phyloP scores from a whole-genome alignment of 92 coral and sea anemone genomes.

The Phymanthus crucifer region DNA sequence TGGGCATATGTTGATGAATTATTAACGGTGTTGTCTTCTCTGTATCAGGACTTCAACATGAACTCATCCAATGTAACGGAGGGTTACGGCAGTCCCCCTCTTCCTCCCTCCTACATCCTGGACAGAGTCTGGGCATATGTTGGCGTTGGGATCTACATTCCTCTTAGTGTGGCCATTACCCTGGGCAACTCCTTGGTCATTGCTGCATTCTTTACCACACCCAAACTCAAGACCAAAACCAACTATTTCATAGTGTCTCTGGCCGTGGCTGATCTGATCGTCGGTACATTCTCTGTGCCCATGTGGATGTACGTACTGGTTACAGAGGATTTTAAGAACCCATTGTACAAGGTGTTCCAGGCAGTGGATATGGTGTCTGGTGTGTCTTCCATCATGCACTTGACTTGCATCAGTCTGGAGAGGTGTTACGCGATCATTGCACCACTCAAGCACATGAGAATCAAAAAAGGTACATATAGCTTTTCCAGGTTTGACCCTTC shows the following conservation, averaged over 20 bases:
- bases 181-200: constrained; percentile 69
- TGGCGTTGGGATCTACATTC: constrained; percentile 42
- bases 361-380: constrained; percentile 83
- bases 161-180: constrained; percentile 37
- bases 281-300: constrained; percentile 80
- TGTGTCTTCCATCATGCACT: constrained; percentile 82
- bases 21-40: background rate
- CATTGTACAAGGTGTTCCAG: constrained; percentile 39
- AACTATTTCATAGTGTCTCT: constrained; percentile 85
- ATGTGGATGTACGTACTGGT: constrained; percentile 72
- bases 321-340: constrained; percentile 47
- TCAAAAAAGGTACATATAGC: constrained; percentile 62
- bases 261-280: constrained; percentile 80
- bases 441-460: constrained; percentile 77
- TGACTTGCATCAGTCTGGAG: constrained; percentile 92
- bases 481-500: too few species aligned
- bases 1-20: background rate
- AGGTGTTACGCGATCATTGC: constrained; percentile 92
- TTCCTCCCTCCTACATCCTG: background rate
- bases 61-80: background rate
- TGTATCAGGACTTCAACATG: background rate
- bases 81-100: background rate
- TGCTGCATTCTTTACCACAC: constrained; percentile 64
- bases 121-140: constrained; percentile 43
- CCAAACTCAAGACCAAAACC: constrained; percentile 82